These are phyloP conservation scores for Mustelus asterias DNA, from an alignment of 2,113 vertebrate genomes.

Conservation along the genomic window DNA sequence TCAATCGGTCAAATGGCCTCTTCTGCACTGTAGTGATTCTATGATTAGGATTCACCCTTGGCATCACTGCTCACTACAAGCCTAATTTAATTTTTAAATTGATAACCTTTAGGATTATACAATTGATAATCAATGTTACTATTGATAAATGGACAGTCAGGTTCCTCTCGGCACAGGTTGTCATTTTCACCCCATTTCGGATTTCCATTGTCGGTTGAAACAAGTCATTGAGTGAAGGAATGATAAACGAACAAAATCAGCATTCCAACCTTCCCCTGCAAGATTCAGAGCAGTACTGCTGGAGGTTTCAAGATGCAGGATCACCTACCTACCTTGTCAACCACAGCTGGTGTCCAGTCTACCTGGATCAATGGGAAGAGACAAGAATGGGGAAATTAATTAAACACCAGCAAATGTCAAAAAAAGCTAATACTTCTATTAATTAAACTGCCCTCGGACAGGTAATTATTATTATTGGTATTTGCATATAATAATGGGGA, in stretches of 20 bases:
- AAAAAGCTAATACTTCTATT: constrained; percentile 8
- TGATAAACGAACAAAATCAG: neutral
- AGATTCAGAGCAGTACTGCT: neutral
- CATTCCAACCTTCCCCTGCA: neutral
- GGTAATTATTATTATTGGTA: neutral
- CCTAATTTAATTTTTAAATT: neutral
- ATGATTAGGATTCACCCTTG: neutral
- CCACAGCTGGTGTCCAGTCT: neutral
- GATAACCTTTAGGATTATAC: neutral
- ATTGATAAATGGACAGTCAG: neutral
- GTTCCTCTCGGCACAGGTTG: neutral
- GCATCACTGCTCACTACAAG: neutral
- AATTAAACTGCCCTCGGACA: neutral
- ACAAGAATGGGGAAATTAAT: neutral
- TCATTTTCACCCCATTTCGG: neutral
- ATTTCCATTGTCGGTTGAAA: neutral
- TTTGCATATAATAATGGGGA: neutral
- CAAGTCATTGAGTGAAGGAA: neutral
- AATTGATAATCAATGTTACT: neutral
- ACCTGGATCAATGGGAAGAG: neutral
- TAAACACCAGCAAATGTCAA: neutral
- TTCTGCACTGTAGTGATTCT: no score
- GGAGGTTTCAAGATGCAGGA: neutral
- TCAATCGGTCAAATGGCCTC: no score
- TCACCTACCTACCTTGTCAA: neutral